Evolutionary conservation across 2,113 vertebrate genomes (phyloP), one percentile per base, ranked within the genome.

Genomic region (Procavia capensis): DNA sequence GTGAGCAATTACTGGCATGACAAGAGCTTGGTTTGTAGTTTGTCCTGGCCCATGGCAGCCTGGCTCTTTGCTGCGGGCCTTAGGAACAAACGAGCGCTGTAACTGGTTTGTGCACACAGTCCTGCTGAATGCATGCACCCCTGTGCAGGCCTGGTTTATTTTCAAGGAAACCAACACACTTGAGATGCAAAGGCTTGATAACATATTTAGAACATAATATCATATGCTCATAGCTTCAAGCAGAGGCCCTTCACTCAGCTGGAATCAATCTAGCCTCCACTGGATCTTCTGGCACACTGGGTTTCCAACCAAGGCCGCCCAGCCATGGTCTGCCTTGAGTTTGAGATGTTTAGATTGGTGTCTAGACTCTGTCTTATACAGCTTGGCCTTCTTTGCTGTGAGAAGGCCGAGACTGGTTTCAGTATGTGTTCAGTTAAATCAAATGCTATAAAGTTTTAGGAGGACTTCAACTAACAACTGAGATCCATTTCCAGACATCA

Each of bases 401-500:
- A 95, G 80, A 82, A 63, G 50, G 85, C 50, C 19, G 41, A 82
- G 79, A 10, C 85, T 34, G 5, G 25, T 25, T 20, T 81, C 50
- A 80, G 89, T 80, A 64, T 75, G 82, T 80, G 91, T 14, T 86
- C 90, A 92, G 86, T 78, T 86, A 63, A 93, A 76, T 80, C 72
- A 82, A 75, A 85, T 80, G 50, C 93, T 76, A 9, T 47, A 63
- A 72, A 10, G 36, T 20, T 86, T 63, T 22, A 74, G 79, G 88
- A 96, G 72, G 66, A 85, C 64, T 93, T 88, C 50, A 45, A 54
- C 83, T 81, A 61, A 25, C 47, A 78, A 66, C 79, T 57, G 76
- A 80, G 79, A 82, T 64, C 43, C 82, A 64, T 43, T 78, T 93
- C 93, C 89, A 94, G 79, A 95, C 80, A 95, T 86, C 85, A 80